Evolutionary conservation across 1,140 invertebrate genomes (phyloP), one percentile per base, ranked within the genome.

Genomic region (Pseudomyrmex flavicornis): DNA sequence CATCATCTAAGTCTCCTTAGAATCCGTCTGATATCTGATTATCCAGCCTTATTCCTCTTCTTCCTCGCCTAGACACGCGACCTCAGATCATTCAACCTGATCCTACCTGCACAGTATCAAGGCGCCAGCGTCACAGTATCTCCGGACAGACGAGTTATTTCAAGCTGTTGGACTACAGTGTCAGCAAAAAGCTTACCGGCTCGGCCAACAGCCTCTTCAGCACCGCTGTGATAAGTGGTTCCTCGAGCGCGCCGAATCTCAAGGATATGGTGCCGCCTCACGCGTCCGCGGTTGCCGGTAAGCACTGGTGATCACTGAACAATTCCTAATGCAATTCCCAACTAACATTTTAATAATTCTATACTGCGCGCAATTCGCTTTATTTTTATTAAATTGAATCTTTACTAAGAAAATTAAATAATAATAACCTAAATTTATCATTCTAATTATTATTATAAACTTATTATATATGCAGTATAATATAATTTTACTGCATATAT

Each of bases 201-300:
- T 97, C 97, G 76, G 95, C 97, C 7, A 97, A 96, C 91, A 97
- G 97, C 88, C 96, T 99, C 75, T 98, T 99, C 95, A 98, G 97
- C 91, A 99, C 98, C 48, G 98, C 98, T 50, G 98, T 99, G 88
- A 99, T 99, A 92, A 98, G 97, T 91, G 98, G 98, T 48, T 98
- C 97, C 84, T 97, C 97, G 73, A 98, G 97, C 86, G 98, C 98
- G 48, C 98, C 98, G 48, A 98, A 98, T 94, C 95, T 98, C 52
- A 96, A 97, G 88, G 97, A 98, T 92, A 97, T 98, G 96, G 97
- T 98, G 86, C 96, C 97, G 13, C 95, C 95, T 74, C 95, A 96
- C 22, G 95, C 96, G 3, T 96, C 96, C 77, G 96, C 95, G 68
- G 93, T 95, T 44, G 96, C 97, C 91, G 97, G 97, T 97, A 91